These are phyloP conservation scores for Camponotus fellah DNA, from an alignment of 2,888 invertebrate genomes.

Conservation along the genomic window DNA sequence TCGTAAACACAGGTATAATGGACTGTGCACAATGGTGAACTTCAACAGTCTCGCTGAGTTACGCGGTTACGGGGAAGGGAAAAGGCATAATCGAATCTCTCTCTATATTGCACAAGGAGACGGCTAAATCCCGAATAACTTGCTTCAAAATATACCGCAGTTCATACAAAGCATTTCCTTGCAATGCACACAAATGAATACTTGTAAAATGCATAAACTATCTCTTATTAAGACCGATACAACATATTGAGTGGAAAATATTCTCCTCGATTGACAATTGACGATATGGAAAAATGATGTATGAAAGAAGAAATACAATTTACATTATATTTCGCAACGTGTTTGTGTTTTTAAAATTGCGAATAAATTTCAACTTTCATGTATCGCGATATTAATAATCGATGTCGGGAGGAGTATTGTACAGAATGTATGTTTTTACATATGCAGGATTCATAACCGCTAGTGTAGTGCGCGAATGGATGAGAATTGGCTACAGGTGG, in stretches of 20 bases:
- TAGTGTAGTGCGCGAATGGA: conserved; percentile 34
- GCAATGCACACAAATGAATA: neutral
- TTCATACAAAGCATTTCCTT: conserved; percentile 10
- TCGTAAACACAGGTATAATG: conserved; percentile 63
- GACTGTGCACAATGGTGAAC: conserved; percentile 52
- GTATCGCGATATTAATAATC: conserved; percentile 24
- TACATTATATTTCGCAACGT: neutral
- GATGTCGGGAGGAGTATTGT: neutral
- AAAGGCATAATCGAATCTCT: conserved; percentile 39
- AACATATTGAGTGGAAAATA: neutral
- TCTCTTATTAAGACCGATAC: neutral
- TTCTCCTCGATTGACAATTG: conserved; percentile 9
- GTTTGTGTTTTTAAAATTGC: neutral
- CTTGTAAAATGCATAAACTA: neutral
- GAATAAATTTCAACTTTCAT: neutral
- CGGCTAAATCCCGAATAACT: conserved; percentile 30
- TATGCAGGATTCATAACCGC: conserved; percentile 69
- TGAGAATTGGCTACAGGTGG: conserved; percentile 75
- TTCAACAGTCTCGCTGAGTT: conserved; percentile 24
- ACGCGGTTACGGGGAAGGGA: neutral
- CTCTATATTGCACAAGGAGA: conserved; percentile 2
- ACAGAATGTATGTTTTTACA: conserved; percentile 50
- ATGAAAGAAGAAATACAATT: neutral
- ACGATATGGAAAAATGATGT: neutral
- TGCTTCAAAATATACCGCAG: conserved; percentile 19